Conservation (phyloP, 2,888 invertebrate genomes). For the Thalpophila matura region DNA sequence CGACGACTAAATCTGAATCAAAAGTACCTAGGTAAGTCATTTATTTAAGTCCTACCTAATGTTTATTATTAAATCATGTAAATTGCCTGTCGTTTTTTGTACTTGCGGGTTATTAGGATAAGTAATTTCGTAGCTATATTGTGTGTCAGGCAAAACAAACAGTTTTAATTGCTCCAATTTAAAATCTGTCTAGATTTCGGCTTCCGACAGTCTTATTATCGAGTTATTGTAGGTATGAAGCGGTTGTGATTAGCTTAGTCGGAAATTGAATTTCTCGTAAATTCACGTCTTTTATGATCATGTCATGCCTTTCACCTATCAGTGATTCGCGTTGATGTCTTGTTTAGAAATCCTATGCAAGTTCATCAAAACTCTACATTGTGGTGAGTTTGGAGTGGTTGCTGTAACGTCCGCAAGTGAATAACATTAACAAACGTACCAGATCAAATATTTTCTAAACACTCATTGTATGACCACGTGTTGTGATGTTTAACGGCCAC, state of each 20-base stretch:
- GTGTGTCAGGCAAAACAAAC: too few species aligned
- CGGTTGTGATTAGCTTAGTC: neutral
- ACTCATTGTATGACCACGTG: constrained; percentile 69
- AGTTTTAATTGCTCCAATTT: too few species aligned
- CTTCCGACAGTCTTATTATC: neutral
- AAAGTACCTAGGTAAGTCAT: neutral
- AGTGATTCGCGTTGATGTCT: constrained; percentile 11
- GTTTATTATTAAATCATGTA: neutral
- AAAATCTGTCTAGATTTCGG: neutral
- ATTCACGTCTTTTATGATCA: too few species aligned
- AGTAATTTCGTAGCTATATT: too few species aligned
- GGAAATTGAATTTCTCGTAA: constrained; percentile 20
- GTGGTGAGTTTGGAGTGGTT: constrained; percentile 38
- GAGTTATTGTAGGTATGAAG: too few species aligned
- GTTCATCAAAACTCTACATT: constrained; percentile 39
- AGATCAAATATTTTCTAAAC: constrained; percentile 76
- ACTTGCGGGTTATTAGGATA: too few species aligned
- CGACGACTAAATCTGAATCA: constrained; percentile 7
- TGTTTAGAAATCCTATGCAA: constrained; percentile 45
- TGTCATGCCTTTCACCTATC: too few species aligned
- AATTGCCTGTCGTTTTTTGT: neutral
- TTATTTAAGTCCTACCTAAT: too few species aligned
- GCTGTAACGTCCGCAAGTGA: constrained; percentile 55
- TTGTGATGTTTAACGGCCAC: constrained; percentile 65
- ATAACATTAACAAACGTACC: constrained; percentile 64